Base-by-base conservation (phyloP, 2,113 vertebrate species). In the human region DNA sequence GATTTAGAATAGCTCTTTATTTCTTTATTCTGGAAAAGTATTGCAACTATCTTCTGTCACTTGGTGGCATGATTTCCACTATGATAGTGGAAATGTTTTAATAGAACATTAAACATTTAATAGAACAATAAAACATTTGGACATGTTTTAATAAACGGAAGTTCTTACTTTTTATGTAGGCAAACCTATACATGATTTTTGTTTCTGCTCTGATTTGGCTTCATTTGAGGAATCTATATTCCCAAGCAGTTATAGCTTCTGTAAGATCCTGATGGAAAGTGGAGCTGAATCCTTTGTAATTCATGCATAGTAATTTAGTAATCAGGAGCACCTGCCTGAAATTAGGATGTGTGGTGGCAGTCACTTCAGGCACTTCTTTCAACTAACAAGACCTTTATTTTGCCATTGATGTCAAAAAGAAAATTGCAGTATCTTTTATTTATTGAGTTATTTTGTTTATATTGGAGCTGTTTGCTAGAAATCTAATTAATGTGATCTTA, bases 81-180 rank as follows among this genome's bases (percentile, higher is more conserved):
- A 4, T 86, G n/a, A 92, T 17, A n/a, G 17, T 75, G 16, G 40
- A 40, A 40, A 40, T 40, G 40, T 40, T 40, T 40, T 40, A 40
- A 40, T 40, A 40, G 40, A 40, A 40, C 40, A 40, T 40, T 40
- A 40, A 40, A 40, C 40, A 40, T 40, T 40, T 40, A 40, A 40
- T 40, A 40, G 40, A 40, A 40, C 40, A 40, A 40, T 40, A 40
- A 40, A 40, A 40, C 40, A 40, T 40, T 40, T 40, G 40, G 40
- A 25, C 59, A 93, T 88, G 35, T 40, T 96, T 89, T 97, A 38
- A 78, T 91, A 38, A 93, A 81, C 17, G 83, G n/a, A 75, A 64
- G 38, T 55, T 64, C 18, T 85, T 75, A 25, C 59, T 92, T 87
- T 97, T 97, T 95, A 94, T 81, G 18, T 45, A 38, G 8, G 93